These are phyloP conservation scores for Phoxinus dragarum DNA, from an alignment of 2,797 vertebrate species.

Conservation along the genomic window DNA sequence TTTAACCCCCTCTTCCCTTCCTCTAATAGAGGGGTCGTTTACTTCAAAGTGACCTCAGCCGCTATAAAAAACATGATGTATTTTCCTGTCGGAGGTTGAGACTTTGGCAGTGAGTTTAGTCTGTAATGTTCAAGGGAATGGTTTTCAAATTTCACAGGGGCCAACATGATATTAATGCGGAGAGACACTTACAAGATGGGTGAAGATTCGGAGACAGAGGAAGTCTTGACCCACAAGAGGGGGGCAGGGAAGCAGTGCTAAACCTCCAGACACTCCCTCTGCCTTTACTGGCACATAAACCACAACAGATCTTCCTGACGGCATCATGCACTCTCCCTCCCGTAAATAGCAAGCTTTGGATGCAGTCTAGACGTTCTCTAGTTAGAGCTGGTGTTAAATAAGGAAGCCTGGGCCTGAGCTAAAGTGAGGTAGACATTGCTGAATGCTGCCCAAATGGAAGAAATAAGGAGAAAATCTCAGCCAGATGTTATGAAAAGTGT, in stretches of 20 bases:
- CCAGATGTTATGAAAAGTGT: conserved; percentile 57
- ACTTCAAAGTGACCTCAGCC: conserved; percentile 59
- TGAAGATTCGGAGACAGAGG: conserved; percentile 20
- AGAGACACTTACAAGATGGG: conserved; percentile 14
- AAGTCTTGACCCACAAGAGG: neutral
- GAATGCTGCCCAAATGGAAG: conserved; percentile 35
- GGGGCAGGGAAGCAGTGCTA: neutral
- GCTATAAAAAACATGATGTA: conserved; percentile 61
- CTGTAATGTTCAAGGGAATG: conserved; percentile 47
- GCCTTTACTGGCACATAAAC: conserved; percentile 52
- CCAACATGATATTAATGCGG: conserved; percentile 28
- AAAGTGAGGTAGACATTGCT: conserved; percentile 32
- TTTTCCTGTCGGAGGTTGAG: conserved; percentile 58
- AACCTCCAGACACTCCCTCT: conserved; percentile 47
- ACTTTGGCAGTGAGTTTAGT: conserved; percentile 53
- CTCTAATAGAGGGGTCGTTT: conserved; percentile 52
- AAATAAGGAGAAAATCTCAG: conserved; percentile 36
- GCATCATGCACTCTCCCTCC: conserved; percentile 48
- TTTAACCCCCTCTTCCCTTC: conserved; percentile 44
- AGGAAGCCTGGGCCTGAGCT: conserved; percentile 20
- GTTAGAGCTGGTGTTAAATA: conserved; percentile 43
- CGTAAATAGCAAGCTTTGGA: conserved; percentile 50
- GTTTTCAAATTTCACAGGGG: conserved; percentile 43
- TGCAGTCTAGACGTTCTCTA: conserved; percentile 58
- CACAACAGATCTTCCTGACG: conserved; percentile 38